A percentile compares a stretch with the other conserved stretches of the same genome.
Conservation (phyloP, 1,140 invertebrate species). For the Arion vulgaris region DNA sequence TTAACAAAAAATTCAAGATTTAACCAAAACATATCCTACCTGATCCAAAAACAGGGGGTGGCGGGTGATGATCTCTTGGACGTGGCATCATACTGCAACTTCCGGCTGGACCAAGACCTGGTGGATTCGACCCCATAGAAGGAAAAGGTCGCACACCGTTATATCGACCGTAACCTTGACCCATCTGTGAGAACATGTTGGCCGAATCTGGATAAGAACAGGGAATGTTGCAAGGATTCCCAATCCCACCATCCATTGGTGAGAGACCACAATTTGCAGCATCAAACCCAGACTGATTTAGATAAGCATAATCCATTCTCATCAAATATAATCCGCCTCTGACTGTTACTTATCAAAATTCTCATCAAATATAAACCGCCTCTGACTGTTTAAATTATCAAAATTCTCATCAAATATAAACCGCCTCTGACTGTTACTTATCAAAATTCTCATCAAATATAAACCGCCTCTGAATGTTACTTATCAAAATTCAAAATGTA, state of each 20-base stretch:
- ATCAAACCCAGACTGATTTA: conserved; percentile 41
- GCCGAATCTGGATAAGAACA: conserved; percentile 87
- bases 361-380: too few species aligned
- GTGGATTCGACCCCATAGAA: conserved; percentile 47
- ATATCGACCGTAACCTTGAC: conserved; percentile 69
- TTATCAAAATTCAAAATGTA: too few species aligned
- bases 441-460: too few species aligned
- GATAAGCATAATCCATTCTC: conserved; percentile 42
- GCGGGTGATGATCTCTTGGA: conserved; percentile 61
- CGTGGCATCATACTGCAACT: conserved; percentile 67
- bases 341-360: too few species aligned
- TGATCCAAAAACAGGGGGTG: conserved; percentile 66
- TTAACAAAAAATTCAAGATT: too few species aligned
- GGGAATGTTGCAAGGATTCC: conserved; percentile 75
- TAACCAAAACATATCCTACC: conserved; percentile 55
- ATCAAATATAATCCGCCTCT: too few species aligned
- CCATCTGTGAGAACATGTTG: conserved; percentile 88
- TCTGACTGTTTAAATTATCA: too few species aligned
- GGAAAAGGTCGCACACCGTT: conserved; percentile 66
- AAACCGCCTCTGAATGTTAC: too few species aligned
- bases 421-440: too few species aligned
- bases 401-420: too few species aligned
- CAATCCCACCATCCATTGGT: conserved; percentile 25
- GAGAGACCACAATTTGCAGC: conserved; percentile 33
- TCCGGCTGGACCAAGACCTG: conserved; percentile 50